Conservation (phyloP, 2,888 invertebrate species). For the Microctonus aethiopoides region DNA sequence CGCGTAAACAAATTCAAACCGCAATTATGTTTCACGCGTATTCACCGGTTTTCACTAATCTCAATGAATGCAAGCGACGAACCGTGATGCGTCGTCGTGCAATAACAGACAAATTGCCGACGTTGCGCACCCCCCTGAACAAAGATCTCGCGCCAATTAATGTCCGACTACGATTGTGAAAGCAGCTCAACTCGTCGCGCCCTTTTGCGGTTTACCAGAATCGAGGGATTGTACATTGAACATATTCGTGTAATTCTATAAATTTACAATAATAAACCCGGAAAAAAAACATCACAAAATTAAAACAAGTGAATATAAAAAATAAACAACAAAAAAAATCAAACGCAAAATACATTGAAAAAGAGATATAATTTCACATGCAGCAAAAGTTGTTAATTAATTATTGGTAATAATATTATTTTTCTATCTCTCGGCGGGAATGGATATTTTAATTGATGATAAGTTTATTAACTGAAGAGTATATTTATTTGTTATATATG, state of each 20-base stretch:
- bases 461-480: neutral
- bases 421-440: neutral
- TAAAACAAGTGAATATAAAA: neutral
- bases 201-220: slow-evolving; percentile 42
- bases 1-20: slow-evolving; percentile 16
- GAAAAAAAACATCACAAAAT: too few relatives aligned
- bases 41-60: slow-evolving; percentile 59
- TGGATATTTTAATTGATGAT: neutral
- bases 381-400: neutral
- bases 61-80: slow-evolving; percentile 62
- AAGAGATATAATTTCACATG: neutral
- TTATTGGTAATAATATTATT: neutral
- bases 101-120: slow-evolving; percentile 59
- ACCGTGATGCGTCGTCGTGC: slow-evolving; percentile 58
- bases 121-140: slow-evolving; percentile 49
- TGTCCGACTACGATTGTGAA: slow-evolving; percentile 58
- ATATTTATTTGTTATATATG: neutral
- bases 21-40: slow-evolving; percentile 38
- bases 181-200: slow-evolving; percentile 42
- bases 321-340: neutral
- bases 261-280: neutral
- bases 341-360: neutral
- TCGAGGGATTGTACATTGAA: neutral
- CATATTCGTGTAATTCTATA: neutral
- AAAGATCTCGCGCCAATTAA: slow-evolving; percentile 67